These are phyloP conservation scores for Sisor rabdophorus DNA, from an alignment of 2,113 vertebrate species.

Conservation along the genomic window DNA sequence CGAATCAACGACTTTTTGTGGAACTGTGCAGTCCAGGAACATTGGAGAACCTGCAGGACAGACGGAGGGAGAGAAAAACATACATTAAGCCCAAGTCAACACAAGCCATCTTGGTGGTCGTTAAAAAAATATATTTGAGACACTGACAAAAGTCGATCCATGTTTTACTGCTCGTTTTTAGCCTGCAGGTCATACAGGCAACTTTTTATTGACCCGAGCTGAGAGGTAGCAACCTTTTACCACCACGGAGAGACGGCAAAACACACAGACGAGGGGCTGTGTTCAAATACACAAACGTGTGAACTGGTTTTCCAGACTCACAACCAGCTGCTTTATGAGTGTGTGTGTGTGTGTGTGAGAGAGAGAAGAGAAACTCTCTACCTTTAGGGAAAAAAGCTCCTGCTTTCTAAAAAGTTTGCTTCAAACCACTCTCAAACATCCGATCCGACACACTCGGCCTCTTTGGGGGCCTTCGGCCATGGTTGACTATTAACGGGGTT, in stretches of 20 bases:
- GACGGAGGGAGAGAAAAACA: conserved; percentile 38
- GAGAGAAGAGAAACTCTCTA: no score
- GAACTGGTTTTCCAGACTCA: conserved; percentile 20
- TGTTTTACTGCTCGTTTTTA: no score
- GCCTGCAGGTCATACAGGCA: not conserved
- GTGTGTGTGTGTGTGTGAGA: not conserved
- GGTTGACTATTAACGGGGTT: conserved; percentile 69
- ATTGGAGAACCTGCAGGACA: conserved; percentile 85
- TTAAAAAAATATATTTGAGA: no score
- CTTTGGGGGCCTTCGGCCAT: conserved; percentile 26
- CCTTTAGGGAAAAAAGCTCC: not conserved
- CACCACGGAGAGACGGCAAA: not conserved
- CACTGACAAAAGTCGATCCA: no score
- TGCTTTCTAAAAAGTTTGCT: not conserved
- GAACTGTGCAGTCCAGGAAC: conserved; percentile 87
- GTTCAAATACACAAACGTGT: conserved; percentile 3
- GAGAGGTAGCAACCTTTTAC: conserved; percentile 16
- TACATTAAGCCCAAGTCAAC: not conserved
- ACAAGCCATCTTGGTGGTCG: not conserved
- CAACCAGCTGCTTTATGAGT: not conserved
- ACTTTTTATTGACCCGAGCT: conserved; percentile 6
- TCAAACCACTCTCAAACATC: conserved; percentile 1
- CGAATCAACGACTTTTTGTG: conserved; percentile 84
- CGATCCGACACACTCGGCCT: not conserved
- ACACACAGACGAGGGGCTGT: not conserved